Evolutionary conservation across 2,888 invertebrate genomes (phyloP).

Genomic region (Macropis europaea): DNA sequence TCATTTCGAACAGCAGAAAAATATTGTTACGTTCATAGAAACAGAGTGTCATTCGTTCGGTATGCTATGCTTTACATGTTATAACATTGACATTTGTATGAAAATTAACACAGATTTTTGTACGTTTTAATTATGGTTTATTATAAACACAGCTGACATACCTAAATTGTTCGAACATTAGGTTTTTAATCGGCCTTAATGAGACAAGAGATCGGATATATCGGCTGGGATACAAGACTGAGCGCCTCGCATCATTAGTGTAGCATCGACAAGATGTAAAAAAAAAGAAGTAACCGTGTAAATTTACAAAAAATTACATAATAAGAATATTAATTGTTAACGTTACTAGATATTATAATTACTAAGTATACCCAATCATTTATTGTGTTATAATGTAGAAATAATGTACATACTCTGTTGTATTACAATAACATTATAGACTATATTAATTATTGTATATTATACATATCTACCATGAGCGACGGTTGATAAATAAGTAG

Average conservation of each 20-base stretch:
- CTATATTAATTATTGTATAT: slow-evolving; percentile 65
- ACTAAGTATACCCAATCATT: slow-evolving; percentile 63
- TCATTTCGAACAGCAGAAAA: neutral
- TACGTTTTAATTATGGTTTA: slow-evolving; percentile 39
- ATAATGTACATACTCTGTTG: slow-evolving; percentile 72
- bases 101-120: slow-evolving; percentile 1
- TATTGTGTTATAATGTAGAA: slow-evolving; percentile 67
- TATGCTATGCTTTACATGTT: neutral
- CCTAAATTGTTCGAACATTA: slow-evolving; percentile 27
- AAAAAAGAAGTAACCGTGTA: slow-evolving; percentile 22
- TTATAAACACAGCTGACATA: slow-evolving; percentile 25
- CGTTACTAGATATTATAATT: slow-evolving; percentile 59
- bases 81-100: slow-evolving; percentile 1
- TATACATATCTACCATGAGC: slow-evolving; percentile 72
- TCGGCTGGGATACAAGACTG: slow-evolving; percentile 74
- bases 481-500: slow-evolving; percentile 69
- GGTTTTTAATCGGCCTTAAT: slow-evolving; percentile 57
- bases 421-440: slow-evolving; percentile 67
- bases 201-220: slow-evolving; percentile 58
- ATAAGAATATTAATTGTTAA: slow-evolving; percentile 60
- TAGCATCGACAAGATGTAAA: slow-evolving; percentile 52
- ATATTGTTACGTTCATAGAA: neutral
- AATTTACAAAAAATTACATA: slow-evolving; percentile 24
- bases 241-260: slow-evolving; percentile 67
- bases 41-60: slow-evolving; percentile 17